Conservation (phyloP, 2,113 vertebrate genomes). For the Xyliphius kryptos region DNA sequence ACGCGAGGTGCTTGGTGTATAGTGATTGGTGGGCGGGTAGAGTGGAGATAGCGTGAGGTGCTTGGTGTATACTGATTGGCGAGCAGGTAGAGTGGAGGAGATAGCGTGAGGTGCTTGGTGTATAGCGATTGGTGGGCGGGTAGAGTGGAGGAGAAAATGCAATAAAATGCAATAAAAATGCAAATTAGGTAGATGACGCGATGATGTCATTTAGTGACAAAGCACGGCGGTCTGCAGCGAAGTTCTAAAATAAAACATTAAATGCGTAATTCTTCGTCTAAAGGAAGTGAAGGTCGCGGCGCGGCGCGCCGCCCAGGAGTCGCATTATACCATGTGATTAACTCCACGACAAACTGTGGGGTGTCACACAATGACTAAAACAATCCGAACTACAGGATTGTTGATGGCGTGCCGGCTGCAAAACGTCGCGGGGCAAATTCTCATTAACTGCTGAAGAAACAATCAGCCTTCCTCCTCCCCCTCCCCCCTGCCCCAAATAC, state of each 20-base stretch:
- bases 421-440: slow-evolving; percentile 30
- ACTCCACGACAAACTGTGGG: slow-evolving; percentile 32
- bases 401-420: slow-evolving; percentile 19
- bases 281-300: slow-evolving; percentile 31
- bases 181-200: too few species aligned
- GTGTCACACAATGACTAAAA: slow-evolving; percentile 33
- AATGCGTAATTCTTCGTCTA: slow-evolving; percentile 35
- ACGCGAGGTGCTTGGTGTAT: too few species aligned
- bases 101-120: too few species aligned
- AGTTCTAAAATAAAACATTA: slow-evolving; percentile 36
- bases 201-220: too few species aligned
- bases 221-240: slow-evolving; percentile 26
- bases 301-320: slow-evolving; percentile 33
- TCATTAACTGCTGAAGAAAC: slow-evolving; percentile 29
- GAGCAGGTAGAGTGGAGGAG: too few species aligned
- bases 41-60: too few species aligned
- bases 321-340: slow-evolving; percentile 32
- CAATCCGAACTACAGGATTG: slow-evolving; percentile 36
- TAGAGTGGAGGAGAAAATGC: too few species aligned
- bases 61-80: too few species aligned
- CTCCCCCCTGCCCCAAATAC: slow-evolving; percentile 13
- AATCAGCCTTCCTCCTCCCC: slow-evolving; percentile 4
- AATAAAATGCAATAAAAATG: too few species aligned
- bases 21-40: too few species aligned
- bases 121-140: too few species aligned